These are phyloP conservation scores for Melospiza melodia DNA, from an alignment of 2,113 vertebrate species.

Conservation along the genomic window DNA sequence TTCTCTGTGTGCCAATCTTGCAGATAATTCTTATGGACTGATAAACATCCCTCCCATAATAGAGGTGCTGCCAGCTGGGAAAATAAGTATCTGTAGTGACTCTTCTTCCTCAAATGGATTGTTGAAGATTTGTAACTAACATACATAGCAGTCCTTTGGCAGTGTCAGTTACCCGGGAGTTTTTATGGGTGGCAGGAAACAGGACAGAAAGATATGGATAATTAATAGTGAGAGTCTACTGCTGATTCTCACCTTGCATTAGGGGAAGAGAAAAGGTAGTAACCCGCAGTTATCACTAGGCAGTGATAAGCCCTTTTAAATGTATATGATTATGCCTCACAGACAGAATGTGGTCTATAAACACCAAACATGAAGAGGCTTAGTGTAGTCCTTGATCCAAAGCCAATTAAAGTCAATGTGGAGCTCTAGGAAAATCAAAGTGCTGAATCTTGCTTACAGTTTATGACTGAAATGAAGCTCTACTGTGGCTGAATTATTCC, in stretches of 20 bases:
- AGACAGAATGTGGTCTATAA: not conserved
- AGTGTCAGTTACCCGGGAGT: not conserved
- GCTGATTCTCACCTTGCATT: not conserved
- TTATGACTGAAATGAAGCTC: not conserved
- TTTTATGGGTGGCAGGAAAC: not conserved
- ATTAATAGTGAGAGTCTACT: not conserved
- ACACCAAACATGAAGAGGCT: not conserved
- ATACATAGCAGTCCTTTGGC: not conserved
- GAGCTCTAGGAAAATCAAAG: not conserved
- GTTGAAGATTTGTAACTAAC: not conserved
- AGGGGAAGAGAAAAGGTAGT: not conserved
- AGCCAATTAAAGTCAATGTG: not conserved
- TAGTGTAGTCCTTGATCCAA: not conserved
- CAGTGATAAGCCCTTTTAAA: not conserved
- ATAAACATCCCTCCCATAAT: accelerated
- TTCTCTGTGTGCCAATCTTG: not conserved
- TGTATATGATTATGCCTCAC: not conserved
- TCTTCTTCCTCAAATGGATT: not conserved
- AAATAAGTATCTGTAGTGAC: not conserved
- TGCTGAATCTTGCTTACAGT: not conserved
- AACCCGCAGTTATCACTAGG: not conserved
- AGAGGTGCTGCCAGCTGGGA: not conserved
- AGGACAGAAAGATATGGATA: not conserved
- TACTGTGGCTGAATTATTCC: not conserved
- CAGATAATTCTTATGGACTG: not conserved